Conservation (phyloP, 2,113 vertebrate genomes). For the Terrapene triunguis region DNA sequence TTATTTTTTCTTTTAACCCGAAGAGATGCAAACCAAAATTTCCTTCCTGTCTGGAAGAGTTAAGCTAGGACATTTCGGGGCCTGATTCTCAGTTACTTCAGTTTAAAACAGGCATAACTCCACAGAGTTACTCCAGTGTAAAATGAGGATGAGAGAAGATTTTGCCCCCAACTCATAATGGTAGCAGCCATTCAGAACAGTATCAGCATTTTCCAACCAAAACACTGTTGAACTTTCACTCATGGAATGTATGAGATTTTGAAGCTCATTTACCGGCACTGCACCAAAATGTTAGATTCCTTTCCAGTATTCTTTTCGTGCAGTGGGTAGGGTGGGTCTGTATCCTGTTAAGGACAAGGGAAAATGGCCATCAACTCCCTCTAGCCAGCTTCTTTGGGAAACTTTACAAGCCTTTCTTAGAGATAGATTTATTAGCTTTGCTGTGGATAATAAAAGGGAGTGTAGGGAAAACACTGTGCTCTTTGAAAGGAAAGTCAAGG, state of each 20-base stretch:
- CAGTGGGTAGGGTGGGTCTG: not conserved
- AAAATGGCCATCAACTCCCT: conserved; percentile 35
- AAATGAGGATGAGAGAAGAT: conserved; percentile 17
- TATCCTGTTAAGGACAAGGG: conserved; percentile 12
- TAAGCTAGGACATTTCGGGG: conserved; percentile 15
- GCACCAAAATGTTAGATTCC: conserved; percentile 40
- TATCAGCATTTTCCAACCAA: conserved; percentile 54
- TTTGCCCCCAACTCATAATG: conserved; percentile 33
- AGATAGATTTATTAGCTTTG: not conserved
- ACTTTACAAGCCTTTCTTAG: not conserved
- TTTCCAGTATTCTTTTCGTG: conserved; percentile 16
- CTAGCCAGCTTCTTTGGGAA: conserved; percentile 7
- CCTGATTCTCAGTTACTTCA: not conserved
- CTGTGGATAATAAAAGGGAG: not conserved
- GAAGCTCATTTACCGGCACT: conserved; percentile 53
- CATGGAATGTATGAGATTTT: conserved; percentile 49
- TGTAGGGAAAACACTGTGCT: not conserved
- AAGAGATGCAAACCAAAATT: conserved; percentile 64
- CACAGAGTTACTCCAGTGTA: conserved; percentile 24
- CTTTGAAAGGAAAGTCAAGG: not conserved
- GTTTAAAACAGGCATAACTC: conserved; percentile 8
- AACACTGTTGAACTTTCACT: conserved; percentile 58
- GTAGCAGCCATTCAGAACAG: not conserved
- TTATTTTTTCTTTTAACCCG: not conserved
- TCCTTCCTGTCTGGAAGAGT: conserved; percentile 53